phyloP scores from a whole-genome alignment of 2,797 vertebrate genomes.

The Falco novaeseelandiae region DNA sequence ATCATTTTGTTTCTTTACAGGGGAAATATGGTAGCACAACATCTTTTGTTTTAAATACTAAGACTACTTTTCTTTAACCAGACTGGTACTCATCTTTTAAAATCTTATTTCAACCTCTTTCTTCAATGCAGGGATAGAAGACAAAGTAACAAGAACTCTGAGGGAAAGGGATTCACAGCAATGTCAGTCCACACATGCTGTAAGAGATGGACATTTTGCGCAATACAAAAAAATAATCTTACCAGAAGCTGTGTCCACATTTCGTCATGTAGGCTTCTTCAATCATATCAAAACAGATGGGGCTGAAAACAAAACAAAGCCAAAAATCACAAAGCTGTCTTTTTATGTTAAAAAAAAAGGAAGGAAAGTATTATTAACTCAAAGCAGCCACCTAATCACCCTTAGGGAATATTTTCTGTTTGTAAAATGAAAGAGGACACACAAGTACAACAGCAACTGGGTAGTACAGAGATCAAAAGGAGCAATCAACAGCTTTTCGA shows the following conservation, averaged over 20 bases:
- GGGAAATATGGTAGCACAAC: not conserved
- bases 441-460: not conserved
- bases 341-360: not conserved
- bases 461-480: not conserved
- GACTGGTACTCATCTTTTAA: not conserved
- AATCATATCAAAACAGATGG: slow-evolving; percentile 99
- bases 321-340: not conserved
- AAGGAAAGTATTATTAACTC: not conserved
- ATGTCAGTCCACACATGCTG: not conserved
- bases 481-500: not conserved
- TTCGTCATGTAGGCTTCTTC: slow-evolving; percentile 99
- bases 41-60: not conserved
- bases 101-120: not conserved
- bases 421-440: not conserved
- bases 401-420: not conserved
- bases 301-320: slow-evolving; percentile 80
- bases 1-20: not conserved
- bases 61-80: accelerated
- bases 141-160: not conserved
- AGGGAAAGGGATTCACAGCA: not conserved
- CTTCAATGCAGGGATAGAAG: not conserved
- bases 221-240: slow-evolving; percentile 56
- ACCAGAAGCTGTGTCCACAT: slow-evolving; percentile 99
- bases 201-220: not conserved
- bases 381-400: not conserved